Evolutionary conservation across 2,888 invertebrate genomes (phyloP).

Genomic region (Acanthosepion lycidas): DNA sequence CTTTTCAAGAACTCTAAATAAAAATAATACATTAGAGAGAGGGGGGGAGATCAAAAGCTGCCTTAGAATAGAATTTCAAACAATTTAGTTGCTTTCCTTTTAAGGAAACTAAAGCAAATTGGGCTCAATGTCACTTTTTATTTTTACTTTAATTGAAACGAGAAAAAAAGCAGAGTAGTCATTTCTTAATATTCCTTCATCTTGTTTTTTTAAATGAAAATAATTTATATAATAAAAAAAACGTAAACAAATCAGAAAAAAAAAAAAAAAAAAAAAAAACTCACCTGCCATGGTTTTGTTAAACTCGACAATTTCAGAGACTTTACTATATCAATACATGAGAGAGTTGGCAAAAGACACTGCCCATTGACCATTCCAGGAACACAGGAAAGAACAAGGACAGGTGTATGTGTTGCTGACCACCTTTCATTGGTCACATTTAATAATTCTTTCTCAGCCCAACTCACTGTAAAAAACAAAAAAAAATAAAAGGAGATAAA

Average conservation of each 20-base stretch:
- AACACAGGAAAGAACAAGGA: slow-evolving; percentile 68
- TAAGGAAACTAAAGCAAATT: no score
- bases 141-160: no score
- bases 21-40: no score
- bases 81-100: no score
- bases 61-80: no score
- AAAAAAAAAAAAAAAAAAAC: slow-evolving; percentile 24
- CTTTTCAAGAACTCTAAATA: no score
- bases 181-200: no score
- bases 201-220: no score
- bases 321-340: slow-evolving; percentile 66
- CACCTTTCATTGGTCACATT: slow-evolving; percentile 69
- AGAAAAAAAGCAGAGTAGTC: no score
- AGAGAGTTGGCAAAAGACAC: slow-evolving; percentile 53
- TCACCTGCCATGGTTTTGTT: slow-evolving; percentile 73
- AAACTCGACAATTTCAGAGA: slow-evolving; percentile 62
- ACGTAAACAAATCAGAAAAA: neutral
- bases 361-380: slow-evolving; percentile 49
- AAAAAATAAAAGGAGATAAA: neutral
- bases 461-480: slow-evolving; percentile 51
- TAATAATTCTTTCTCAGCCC: slow-evolving; percentile 56
- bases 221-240: no score
- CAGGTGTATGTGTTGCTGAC: slow-evolving; percentile 69
- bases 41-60: no score
- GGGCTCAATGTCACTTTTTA: no score